These are phyloP conservation scores for Desmodus rotundus DNA, from an alignment of 2,113 vertebrate genomes.

Conservation along the genomic window DNA sequence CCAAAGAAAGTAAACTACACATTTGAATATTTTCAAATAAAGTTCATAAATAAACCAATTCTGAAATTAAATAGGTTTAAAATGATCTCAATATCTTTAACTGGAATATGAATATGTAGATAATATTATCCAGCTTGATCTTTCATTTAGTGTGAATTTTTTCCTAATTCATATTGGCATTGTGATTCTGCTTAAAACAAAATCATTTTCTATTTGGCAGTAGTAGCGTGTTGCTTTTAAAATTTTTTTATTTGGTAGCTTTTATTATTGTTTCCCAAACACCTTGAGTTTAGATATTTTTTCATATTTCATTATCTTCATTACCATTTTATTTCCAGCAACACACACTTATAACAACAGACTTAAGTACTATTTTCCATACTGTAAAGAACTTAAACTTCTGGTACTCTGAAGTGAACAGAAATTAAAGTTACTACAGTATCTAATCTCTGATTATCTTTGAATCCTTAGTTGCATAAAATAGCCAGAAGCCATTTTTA, in stretches of 20 bases:
- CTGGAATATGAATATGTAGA: neutral
- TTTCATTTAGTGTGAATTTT: slow-evolving; percentile 40
- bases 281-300: slow-evolving; percentile 19
- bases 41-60: neutral
- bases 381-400: slow-evolving; percentile 56
- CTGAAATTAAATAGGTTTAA: slow-evolving; percentile 38
- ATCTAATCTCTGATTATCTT: slow-evolving; percentile 52
- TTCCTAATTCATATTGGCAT: neutral
- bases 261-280: slow-evolving; percentile 28
- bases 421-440: slow-evolving; percentile 59
- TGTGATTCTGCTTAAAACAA: slow-evolving; percentile 2
- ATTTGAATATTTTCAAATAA: slow-evolving; percentile 39
- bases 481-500: slow-evolving; percentile 38
- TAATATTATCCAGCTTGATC: neutral
- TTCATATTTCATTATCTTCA: neutral
- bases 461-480: slow-evolving; percentile 59
- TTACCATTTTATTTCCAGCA: slow-evolving; percentile 27
- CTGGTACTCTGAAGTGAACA: slow-evolving; percentile 43
- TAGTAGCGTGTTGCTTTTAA: slow-evolving; percentile 53
- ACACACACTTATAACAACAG: neutral
- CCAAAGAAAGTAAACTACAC: slow-evolving; percentile 15
- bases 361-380: slow-evolving; percentile 37
- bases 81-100: neutral
- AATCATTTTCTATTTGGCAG: neutral
- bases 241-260: slow-evolving; percentile 56